phyloP scores from a whole-genome alignment of 2,888 invertebrate species.

The Hymenopus coronatus region DNA sequence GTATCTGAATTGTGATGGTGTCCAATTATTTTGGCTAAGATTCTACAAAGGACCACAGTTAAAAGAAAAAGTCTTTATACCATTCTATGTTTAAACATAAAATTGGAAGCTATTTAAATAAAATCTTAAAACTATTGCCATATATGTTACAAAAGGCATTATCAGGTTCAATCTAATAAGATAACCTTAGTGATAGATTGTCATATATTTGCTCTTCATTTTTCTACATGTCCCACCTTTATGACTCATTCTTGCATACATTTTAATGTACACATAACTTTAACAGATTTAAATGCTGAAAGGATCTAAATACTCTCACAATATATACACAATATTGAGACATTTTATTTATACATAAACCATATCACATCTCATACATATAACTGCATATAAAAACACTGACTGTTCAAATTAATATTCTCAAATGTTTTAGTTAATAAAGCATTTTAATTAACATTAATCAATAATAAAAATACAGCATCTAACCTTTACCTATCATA shows the following conservation, averaged over 20 bases:
- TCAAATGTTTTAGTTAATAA: slow-evolving; percentile 4
- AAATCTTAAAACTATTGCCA: too few relatives aligned
- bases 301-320: slow-evolving; percentile 2
- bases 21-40: too few relatives aligned
- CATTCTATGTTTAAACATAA: too few relatives aligned
- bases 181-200: not conserved
- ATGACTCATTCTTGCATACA: not conserved
- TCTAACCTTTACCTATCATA: not conserved
- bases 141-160: too few relatives aligned
- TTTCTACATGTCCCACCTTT: not conserved
- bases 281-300: slow-evolving; percentile 6
- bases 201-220: not conserved
- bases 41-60: too few relatives aligned
- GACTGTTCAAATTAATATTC: not conserved
- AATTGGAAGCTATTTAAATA: too few relatives aligned
- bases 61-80: too few relatives aligned
- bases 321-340: not conserved
- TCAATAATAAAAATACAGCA: slow-evolving; percentile 7
- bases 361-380: not conserved
- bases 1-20: too few relatives aligned
- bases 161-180: not conserved
- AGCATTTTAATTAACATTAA: slow-evolving; percentile 15
- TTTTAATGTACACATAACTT: not conserved
- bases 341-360: slow-evolving; percentile 10
- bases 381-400: slow-evolving; percentile 7